A percentile compares a stretch with the other conserved stretches of the same genome.
phyloP scores from a whole-genome alignment of 1,140 invertebrate species.

The Antheraea mylitta region DNA sequence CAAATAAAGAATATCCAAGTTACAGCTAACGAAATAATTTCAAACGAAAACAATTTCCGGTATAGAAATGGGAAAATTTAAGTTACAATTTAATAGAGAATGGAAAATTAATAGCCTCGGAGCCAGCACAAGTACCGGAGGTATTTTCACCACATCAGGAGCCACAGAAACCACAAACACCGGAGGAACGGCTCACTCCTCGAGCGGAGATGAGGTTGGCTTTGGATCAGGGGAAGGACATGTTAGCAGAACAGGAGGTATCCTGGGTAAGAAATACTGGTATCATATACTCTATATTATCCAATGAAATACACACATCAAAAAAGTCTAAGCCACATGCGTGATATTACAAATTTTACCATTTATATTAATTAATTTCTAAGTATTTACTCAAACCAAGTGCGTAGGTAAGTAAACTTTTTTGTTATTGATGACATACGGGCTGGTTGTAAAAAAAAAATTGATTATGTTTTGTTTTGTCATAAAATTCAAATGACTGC shows the following conservation, averaged over 20 bases:
- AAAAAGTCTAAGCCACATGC: no score
- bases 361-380: no score
- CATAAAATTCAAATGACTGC: no score
- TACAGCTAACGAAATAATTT: no score
- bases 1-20: constrained; percentile 27
- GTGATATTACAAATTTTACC: no score
- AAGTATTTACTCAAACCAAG: no score
- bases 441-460: no score
- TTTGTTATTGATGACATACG: no score
- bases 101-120: constrained; percentile 40
- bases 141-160: constrained; percentile 39
- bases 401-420: no score
- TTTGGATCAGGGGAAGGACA: constrained; percentile 75
- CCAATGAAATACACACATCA: no score
- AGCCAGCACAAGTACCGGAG: constrained; percentile 52
- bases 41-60: background rate
- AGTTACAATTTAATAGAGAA: background rate
- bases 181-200: constrained; percentile 77
- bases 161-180: constrained; percentile 38
- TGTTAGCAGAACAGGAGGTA: constrained; percentile 74
- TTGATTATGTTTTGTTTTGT: no score
- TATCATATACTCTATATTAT: no score
- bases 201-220: constrained; percentile 82
- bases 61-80: background rate
- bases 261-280: constrained; percentile 39